Percentiles rank a stretch among this genome's conserved stretches.
These are phyloP conservation scores for Podabrus alpinus DNA, from an alignment of 2,888 invertebrate species.

Conservation along the genomic window DNA sequence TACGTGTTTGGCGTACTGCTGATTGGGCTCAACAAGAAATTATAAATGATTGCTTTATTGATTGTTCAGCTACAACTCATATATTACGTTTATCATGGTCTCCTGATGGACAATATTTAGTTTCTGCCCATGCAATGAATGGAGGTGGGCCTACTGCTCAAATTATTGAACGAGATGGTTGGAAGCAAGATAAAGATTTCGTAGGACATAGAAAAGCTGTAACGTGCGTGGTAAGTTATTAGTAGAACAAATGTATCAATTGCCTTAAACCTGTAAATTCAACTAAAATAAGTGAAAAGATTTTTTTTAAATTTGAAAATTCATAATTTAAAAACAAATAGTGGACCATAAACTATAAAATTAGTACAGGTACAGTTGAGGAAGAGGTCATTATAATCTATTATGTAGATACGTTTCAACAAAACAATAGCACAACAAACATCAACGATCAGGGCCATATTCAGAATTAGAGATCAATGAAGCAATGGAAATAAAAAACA, in stretches of 20 bases:
- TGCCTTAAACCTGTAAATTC: not conserved
- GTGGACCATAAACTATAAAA: too few species aligned
- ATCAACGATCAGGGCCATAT: too few species aligned
- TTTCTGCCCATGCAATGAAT: slow-evolving; percentile 99
- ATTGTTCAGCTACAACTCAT: slow-evolving; percentile 87
- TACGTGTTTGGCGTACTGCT: slow-evolving; percentile 92
- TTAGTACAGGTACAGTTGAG: too few species aligned
- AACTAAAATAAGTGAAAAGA: not conserved
- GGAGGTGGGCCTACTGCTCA: slow-evolving; percentile 97
- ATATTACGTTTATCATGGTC: slow-evolving; percentile 94
- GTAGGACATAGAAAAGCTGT: slow-evolving; percentile 98
- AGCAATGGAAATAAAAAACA: too few species aligned
- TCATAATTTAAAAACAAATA: too few species aligned
- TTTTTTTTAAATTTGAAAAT: too few species aligned
- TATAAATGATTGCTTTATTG: slow-evolving; percentile 90
- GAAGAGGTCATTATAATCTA: too few species aligned
- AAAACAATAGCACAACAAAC: too few species aligned
- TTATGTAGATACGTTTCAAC: too few species aligned
- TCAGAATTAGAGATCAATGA: too few species aligned
- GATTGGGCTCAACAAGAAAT: slow-evolving; percentile 91
- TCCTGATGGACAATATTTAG: slow-evolving; percentile 94
- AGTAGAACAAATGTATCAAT: not conserved
- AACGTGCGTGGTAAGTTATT: slow-evolving; percentile 71
- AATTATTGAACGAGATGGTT: slow-evolving; percentile 91
- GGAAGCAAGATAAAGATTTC: slow-evolving; percentile 95